Conservation (phyloP, 1,140 invertebrate species). For the Zaprionus tsacasi region DNA sequence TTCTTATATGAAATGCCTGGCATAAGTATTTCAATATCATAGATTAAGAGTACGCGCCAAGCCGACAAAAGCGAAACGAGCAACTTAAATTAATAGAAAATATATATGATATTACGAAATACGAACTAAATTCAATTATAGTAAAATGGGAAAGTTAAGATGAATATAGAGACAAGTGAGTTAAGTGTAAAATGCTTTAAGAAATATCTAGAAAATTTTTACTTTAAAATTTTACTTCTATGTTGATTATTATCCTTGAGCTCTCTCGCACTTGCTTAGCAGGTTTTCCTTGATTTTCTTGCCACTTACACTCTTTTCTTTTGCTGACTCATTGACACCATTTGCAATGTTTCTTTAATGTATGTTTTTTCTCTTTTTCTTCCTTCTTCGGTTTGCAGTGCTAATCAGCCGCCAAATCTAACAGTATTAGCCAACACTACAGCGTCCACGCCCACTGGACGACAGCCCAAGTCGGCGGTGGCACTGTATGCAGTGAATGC, state of each 20-base stretch:
- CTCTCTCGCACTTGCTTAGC: no score
- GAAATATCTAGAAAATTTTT: no score
- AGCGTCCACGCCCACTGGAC: slow-evolving; percentile 60
- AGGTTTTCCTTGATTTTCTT: not conserved
- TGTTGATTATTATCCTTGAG: not conserved
- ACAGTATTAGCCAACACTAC: slow-evolving; percentile 79
- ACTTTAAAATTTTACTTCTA: no score
- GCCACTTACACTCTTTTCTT: not conserved
- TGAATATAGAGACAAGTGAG: not conserved
- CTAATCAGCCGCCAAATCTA: slow-evolving; percentile 80
- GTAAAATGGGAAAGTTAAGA: not conserved
- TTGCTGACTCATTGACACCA: not conserved
- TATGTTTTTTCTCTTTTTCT: not conserved
- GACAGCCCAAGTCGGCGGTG: slow-evolving; percentile 60
- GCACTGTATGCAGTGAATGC: slow-evolving; percentile 55
- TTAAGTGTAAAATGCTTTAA: no score
- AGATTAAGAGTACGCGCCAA: not conserved
- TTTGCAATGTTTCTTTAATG: not conserved
- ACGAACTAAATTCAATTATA: not conserved
- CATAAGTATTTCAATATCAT: slow-evolving; percentile 20
- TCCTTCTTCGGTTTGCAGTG: slow-evolving; percentile 52
- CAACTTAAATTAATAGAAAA: not conserved
- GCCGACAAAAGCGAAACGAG: not conserved
- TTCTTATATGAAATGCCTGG: slow-evolving; percentile 3
- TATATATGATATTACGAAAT: not conserved